A percentile compares a stretch with the other conserved stretches of the same genome.
These are phyloP conservation scores for Listrodromus nycthemerus DNA, from an alignment of 2,888 invertebrate genomes.

Conservation along the genomic window DNA sequence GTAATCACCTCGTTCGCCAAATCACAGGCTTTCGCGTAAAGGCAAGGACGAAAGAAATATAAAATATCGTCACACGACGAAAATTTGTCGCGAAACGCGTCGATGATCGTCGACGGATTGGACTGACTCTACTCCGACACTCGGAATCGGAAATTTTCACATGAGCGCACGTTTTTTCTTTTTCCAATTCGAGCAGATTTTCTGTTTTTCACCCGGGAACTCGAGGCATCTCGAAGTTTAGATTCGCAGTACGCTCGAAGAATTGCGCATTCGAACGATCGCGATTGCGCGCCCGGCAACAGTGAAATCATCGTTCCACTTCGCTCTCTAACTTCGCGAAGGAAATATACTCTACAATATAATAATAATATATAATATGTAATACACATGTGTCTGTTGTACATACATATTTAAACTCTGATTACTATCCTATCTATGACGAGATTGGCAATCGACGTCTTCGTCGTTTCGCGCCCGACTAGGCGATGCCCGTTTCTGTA, in stretches of 20 bases:
- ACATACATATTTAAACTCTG: conserved; percentile 43
- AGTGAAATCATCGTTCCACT: conserved; percentile 13
- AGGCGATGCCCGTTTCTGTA: conserved; percentile 41
- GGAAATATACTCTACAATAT: conserved; percentile 42
- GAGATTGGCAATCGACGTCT: conserved; percentile 35
- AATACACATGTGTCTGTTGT: conserved; percentile 44
- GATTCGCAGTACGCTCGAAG: conserved; percentile 20
- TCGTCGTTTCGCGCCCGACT: conserved; percentile 30
- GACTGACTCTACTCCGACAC: conserved; percentile 6
- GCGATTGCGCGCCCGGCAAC: conserved; percentile 30
- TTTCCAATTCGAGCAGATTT: not conserved
- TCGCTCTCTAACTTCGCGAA: conserved; percentile 36
- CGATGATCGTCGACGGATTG: not conserved
- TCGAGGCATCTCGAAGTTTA: conserved; percentile 18
- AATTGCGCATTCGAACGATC: conserved; percentile 26
- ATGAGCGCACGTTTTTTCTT: conserved; percentile 8
- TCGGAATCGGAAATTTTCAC: conserved; percentile 3
- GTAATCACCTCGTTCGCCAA: conserved; percentile 66
- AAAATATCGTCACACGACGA: conserved; percentile 25
- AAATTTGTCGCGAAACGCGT: not conserved
- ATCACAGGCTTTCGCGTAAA: conserved; percentile 66
- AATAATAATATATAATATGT: conserved; percentile 41
- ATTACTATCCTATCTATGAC: conserved; percentile 60
- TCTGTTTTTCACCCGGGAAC: not conserved
- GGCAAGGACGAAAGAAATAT: conserved; percentile 57